Evolutionary conservation across 2,113 vertebrate genomes (phyloP).

Genomic region (Brachirus orientalis): DNA sequence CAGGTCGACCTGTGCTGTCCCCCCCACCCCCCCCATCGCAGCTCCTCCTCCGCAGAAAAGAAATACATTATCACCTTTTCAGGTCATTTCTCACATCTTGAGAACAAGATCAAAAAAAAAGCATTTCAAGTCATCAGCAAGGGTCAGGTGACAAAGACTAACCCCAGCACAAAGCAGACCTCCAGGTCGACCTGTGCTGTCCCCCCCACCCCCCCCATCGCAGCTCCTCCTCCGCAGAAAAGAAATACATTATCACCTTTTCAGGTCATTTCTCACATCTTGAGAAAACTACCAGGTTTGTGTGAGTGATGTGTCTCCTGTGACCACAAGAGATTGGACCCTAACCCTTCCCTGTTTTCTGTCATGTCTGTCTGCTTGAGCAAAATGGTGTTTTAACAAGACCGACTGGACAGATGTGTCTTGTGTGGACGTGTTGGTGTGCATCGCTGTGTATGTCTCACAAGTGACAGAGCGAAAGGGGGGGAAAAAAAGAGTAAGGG

Average conservation of each 20-base stretch:
- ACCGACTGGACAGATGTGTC: too few species aligned
- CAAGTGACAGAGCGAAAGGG: too few species aligned
- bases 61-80: conserved; percentile 36
- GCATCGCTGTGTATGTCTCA: too few species aligned
- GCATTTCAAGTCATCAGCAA: not conserved
- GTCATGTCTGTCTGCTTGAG: too few species aligned
- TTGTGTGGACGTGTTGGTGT: too few species aligned
- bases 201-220: conserved; percentile 1
- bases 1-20: conserved; percentile 7
- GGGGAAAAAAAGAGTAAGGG: too few species aligned
- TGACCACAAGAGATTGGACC: too few species aligned
- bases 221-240: conserved; percentile 2
- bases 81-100: conserved; percentile 5
- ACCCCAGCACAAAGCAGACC: not conserved
- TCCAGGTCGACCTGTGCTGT: conserved; percentile 8
- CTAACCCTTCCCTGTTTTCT: too few species aligned
- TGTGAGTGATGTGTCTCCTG: not conserved
- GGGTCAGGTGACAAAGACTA: not conserved
- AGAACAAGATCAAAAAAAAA: conserved; percentile 10
- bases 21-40: not conserved
- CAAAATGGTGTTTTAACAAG: too few species aligned
- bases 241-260: conserved; percentile 36
- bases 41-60: conserved; percentile 3
- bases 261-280: conserved; percentile 9
- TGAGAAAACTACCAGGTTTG: not conserved